phyloP scores from a whole-genome alignment of 1,140 invertebrate species.

The Chironomus striatipennis region DNA sequence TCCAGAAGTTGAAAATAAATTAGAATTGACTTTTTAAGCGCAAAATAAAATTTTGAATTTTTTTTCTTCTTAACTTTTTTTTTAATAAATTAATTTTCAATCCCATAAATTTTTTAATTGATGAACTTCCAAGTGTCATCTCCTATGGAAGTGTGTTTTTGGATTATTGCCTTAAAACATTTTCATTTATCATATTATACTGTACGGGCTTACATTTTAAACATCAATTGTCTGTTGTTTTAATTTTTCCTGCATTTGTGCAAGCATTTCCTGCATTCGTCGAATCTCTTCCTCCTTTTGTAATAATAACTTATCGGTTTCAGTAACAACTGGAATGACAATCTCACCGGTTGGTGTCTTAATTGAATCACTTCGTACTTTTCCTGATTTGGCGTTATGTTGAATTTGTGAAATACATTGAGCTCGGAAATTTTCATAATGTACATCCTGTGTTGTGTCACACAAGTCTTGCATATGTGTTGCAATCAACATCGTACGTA shows the following conservation, averaged over 20 bases:
- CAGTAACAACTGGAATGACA: conserved; percentile 66
- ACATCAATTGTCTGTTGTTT: conserved; percentile 50
- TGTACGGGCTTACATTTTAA: neutral
- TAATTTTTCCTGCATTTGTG: conserved; percentile 94
- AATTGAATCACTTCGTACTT: conserved; percentile 79
- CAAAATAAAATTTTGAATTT: too few relatives aligned
- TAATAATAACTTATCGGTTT: conserved; percentile 75
- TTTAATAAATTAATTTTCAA: too few relatives aligned
- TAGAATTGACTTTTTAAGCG: too few relatives aligned
- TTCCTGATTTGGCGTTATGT: conserved; percentile 76
- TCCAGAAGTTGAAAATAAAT: too few relatives aligned
- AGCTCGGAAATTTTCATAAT: conserved; percentile 93
- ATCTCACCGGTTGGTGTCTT: conserved; percentile 54
- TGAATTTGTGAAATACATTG: conserved; percentile 85
- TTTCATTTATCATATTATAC: too few relatives aligned
- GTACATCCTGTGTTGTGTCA: conserved; percentile 89
- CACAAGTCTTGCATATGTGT: conserved; percentile 94
- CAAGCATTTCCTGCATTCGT: conserved; percentile 92
- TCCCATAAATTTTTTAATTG: too few relatives aligned
- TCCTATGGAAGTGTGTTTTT: too few relatives aligned
- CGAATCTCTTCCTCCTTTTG: conserved; percentile 93
- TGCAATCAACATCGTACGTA: conserved; percentile 93
- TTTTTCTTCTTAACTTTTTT: too few relatives aligned
- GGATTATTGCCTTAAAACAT: neutral
- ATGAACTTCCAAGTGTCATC: too few relatives aligned